A percentile compares a stretch with the other conserved stretches of the same genome.
phyloP scores from a whole-genome alignment of 2,888 invertebrate genomes.

The Drosophila kokeensis region DNA sequence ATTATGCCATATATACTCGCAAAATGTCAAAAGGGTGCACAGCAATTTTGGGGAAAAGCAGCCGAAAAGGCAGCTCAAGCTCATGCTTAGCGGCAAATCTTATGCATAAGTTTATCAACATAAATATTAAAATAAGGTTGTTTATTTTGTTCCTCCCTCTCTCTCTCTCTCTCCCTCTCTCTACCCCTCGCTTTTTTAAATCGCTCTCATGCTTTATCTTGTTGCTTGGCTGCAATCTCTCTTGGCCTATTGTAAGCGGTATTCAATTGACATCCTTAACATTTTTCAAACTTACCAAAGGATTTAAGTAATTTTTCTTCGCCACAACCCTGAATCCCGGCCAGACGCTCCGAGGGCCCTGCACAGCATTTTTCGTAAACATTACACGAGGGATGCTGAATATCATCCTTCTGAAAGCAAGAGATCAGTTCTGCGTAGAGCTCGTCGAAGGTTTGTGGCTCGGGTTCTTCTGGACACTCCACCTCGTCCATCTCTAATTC shows the following conservation, averaged over 20 bases:
- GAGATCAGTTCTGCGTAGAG: constrained; percentile 45
- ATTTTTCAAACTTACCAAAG: constrained; percentile 17
- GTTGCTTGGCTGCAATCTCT: background rate
- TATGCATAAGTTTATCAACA: constrained; percentile 7
- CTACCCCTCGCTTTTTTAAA: background rate
- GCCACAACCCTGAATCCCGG: constrained; percentile 28
- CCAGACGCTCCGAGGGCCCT: constrained; percentile 1
- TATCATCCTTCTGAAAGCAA: constrained; percentile 41
- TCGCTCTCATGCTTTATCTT: background rate
- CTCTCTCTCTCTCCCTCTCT: background rate
- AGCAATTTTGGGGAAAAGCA: background rate
- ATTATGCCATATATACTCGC: constrained; percentile 20
- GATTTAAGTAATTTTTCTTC: constrained; percentile 21
- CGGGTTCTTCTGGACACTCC: background rate
- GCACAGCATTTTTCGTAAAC: constrained; percentile 48
- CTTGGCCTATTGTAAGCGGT: background rate
- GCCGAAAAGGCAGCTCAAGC: background rate
- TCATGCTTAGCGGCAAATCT: constrained; percentile 10
- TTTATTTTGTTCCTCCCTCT: background rate
- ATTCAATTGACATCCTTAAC: background rate
- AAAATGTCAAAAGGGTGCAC: background rate
- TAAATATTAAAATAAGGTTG: constrained; percentile 8
- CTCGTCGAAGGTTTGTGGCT: constrained; percentile 66
- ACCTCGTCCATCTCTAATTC: constrained; percentile 6
- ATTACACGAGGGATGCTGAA: constrained; percentile 9